A percentile compares a stretch with the other conserved stretches of the same genome.
phyloP scores from a whole-genome alignment of 2,113 vertebrate species.

The Zosterops hypoxanthus region DNA sequence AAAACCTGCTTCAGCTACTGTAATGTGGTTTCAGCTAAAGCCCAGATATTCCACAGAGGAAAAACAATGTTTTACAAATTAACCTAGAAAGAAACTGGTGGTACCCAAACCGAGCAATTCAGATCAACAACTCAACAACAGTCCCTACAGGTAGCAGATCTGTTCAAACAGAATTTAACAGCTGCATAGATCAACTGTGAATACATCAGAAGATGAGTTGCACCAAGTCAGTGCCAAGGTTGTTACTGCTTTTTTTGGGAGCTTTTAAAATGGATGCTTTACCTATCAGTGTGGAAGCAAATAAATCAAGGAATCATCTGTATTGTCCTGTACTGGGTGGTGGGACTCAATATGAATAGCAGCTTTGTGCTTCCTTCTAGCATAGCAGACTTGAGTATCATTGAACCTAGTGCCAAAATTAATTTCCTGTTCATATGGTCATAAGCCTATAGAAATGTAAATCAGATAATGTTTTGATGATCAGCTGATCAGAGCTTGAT shows the following conservation, averaged over 20 bases:
- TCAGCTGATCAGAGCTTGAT: slow-evolving; percentile 79
- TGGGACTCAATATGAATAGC: slow-evolving; percentile 24
- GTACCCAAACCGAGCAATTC: neutral
- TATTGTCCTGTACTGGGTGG: neutral
- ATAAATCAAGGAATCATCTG: neutral
- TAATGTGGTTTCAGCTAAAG: neutral
- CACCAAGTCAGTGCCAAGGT: neutral
- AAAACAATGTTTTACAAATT: neutral
- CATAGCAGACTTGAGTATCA: slow-evolving; percentile 44
- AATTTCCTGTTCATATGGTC: slow-evolving; percentile 77
- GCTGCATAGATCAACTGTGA: neutral
- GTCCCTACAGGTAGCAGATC: neutral
- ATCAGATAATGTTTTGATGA: slow-evolving; percentile 82
- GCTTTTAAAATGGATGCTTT: neutral
- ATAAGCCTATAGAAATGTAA: slow-evolving; percentile 81
- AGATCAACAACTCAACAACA: neutral
- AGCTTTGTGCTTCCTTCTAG: slow-evolving; percentile 50
- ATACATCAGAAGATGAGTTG: neutral
- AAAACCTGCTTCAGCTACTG: neutral
- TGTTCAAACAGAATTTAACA: neutral
- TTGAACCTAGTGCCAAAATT: slow-evolving; percentile 73
- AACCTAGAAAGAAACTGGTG: neutral
- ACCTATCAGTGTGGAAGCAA: neutral
- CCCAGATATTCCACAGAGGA: neutral
- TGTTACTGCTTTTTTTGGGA: neutral